Evolutionary conservation across 2,888 invertebrate genomes (phyloP), one percentile per base, ranked within the genome.

Genomic region (Mythimna pallens): DNA sequence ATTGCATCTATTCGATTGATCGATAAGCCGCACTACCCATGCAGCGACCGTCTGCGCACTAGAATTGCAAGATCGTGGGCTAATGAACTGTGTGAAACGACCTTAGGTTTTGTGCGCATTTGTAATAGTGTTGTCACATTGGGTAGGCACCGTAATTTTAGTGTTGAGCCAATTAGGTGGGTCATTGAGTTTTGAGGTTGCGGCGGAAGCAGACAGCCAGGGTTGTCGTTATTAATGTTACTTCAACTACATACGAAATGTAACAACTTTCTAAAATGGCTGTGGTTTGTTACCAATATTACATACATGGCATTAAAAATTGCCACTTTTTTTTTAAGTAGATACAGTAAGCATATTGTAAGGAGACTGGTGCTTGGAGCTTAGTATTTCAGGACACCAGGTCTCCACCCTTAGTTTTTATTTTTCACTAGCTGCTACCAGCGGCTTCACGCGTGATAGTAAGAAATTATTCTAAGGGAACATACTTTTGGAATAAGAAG

Each of bases 11-110:
- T 58, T 62, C 70, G 76, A 78, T 84, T 62, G 73, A 68, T 69
- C 65, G 83, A 85, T 84, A 82, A 76, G 69, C 55, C 64, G 47
- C 65, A 82, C 81, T 85, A 73, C 55, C 20, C 70, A 82, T 80
- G 81, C 81, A 57, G 59, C 36, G 68, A 34, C 70, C 78, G 80
- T 76, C 63, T 65, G 73, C 70, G 82, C 78, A 74, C 70, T 77
- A 47, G 47, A 61, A 69, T 85, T 86, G 78, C 77, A 77, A 74
- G 71, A 76, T 65, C 70, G 73, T 64, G 50, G 65, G 77, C 62
- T 79, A 80, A 81, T 64, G 71, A 83, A 76, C 83, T 70, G 66
- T 67, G 70, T 52, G 47, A 76, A 73, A 70, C 65, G 50, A 75
- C 74, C 70, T 83, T 64, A 83, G 57, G 62, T 72, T 81, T 78